Base-by-base conservation (phyloP, 2,888 invertebrate species). In the Eurytoma californica region DNA sequence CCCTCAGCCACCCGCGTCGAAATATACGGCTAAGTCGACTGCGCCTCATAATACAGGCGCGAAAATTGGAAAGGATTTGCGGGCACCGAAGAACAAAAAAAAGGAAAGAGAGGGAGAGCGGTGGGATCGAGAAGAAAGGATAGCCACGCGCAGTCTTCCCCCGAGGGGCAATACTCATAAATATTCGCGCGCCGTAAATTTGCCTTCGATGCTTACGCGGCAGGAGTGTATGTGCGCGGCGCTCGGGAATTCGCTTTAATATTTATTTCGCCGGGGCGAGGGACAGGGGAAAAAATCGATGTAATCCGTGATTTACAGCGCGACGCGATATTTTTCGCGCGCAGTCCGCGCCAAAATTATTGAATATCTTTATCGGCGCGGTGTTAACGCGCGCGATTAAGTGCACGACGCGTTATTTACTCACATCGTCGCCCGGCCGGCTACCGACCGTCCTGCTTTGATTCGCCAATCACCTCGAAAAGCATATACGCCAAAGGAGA, bases 111-210 rank as follows among this genome's bases (percentile, higher is more conserved):
- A 13, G 47, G 30, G n/a, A 30, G 14, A 30, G 39, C 39, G 39
- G 39, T 7, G 39, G 39, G 39, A 39, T 39, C 7, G 39, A 39
- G 20, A 51, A 20, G 47, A 12, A 14, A 14, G 14, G 39, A 24
- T 7, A 47, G 47, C n/a, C 57, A 51, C 5, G 55, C n/a, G 28
- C n/a, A 4, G 30, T 14, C 63, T n/a, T 65, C 24, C 53, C 70
- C 58, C 24, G n/a, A 39, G 39, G 47, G 51, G 77, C 66, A 77
- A 77, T 77, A 77, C 77, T 80, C 74, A 66, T 80, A 77, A 80
- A 80, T 80, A 80, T 80, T 70, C 74, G 55, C 30, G 61, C 60
- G 51, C 70, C 73, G 74, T 80, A 80, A 80, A 80, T 80, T 80
- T 80, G 55, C 63, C 66, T 80, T 77, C 76, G 77, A 80, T 77